These are phyloP conservation scores for Dermatemys mawii DNA, from an alignment of 2,113 vertebrate species.

Conservation along the genomic window DNA sequence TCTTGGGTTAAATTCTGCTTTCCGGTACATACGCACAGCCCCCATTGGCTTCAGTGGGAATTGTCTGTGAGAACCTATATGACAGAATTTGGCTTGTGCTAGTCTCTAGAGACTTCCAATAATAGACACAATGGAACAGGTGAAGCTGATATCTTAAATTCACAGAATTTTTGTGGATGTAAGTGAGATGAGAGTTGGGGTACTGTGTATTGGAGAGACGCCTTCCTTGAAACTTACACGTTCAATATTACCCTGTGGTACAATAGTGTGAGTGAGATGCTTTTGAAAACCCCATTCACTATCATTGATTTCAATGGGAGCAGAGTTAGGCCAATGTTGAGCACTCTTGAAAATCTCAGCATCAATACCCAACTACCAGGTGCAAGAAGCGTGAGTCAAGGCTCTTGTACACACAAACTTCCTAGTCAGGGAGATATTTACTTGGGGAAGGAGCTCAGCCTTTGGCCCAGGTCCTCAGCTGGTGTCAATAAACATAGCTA, in stretches of 20 bases:
- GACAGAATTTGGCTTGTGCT: background rate
- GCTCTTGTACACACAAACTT: background rate
- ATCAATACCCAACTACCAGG: background rate
- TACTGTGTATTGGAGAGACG: background rate
- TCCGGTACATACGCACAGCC: background rate
- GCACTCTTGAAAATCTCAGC: background rate
- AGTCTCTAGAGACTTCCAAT: background rate
- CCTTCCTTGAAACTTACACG: background rate
- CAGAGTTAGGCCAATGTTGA: background rate
- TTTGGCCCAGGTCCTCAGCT: background rate
- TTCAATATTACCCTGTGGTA: background rate
- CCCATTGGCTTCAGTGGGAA: background rate
- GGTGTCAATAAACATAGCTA: background rate
- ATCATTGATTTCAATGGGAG: background rate
- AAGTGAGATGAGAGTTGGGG: background rate
- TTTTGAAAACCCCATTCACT: background rate
- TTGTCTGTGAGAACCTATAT: background rate
- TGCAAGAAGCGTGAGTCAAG: background rate
- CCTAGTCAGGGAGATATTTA: background rate
- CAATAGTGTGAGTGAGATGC: background rate
- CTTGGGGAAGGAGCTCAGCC: background rate
- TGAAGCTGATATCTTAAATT: background rate
- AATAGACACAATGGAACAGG: background rate
- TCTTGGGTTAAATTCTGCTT: background rate
- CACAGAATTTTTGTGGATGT: background rate